These are phyloP conservation scores for Geotrypetes seraphini DNA, from an alignment of 2,797 vertebrate genomes.

Conservation along the genomic window DNA sequence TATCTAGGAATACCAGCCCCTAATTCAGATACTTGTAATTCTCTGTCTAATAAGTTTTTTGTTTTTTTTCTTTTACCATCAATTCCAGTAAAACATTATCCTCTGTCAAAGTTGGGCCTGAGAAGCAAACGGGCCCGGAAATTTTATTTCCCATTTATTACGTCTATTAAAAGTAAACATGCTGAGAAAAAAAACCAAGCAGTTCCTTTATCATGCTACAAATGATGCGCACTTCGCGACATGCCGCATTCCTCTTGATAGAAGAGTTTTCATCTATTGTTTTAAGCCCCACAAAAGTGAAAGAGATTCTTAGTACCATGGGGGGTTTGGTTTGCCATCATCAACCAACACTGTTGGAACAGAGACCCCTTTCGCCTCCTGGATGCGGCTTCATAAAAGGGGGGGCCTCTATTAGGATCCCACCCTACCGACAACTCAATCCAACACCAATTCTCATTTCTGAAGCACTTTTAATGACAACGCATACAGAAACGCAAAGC, in stretches of 20 bases:
- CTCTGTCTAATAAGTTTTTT: no score
- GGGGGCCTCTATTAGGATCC: no score
- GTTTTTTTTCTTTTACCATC: neutral
- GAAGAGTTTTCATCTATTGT: slow-evolving; percentile 13
- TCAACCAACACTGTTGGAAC: no score
- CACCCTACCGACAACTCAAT: no score
- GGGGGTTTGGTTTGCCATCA: no score
- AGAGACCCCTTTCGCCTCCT: slow-evolving; percentile 14
- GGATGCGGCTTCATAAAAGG: slow-evolving; percentile 4
- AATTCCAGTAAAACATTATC: neutral
- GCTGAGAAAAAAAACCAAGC: slow-evolving; percentile 29
- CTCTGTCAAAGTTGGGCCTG: slow-evolving; percentile 10
- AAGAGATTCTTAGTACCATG: no score
- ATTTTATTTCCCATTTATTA: slow-evolving; percentile 38
- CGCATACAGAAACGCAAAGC: no score
- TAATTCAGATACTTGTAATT: no score
- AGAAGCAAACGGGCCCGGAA: slow-evolving; percentile 6
- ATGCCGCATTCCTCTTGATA: slow-evolving; percentile 18
- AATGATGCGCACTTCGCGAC: slow-evolving; percentile 20
- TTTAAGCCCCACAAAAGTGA: no score
- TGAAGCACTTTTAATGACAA: no score
- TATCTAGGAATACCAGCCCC: no score
- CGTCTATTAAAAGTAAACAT: slow-evolving; percentile 54
- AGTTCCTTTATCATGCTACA: slow-evolving; percentile 31
- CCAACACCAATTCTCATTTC: no score